A percentile compares a stretch with the other conserved stretches of the same genome.
Evolutionary conservation across 1,140 invertebrate genomes (phyloP).

Genomic region (Drosophila neocordata): DNA sequence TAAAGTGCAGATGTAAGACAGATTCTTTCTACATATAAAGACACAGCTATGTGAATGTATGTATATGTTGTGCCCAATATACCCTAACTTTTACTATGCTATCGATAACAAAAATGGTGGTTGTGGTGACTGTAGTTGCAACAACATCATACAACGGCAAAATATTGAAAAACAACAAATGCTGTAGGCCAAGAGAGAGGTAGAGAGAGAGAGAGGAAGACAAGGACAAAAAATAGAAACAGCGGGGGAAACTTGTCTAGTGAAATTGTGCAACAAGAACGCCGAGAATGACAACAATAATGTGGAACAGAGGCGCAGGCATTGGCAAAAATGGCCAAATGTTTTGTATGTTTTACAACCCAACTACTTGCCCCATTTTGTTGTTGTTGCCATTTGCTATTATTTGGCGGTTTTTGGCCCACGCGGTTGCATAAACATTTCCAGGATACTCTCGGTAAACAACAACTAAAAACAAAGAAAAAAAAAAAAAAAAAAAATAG

Average conservation of each 20-base stretch:
- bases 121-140: slow-evolving; percentile 4
- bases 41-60: too few species aligned
- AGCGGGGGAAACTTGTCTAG: slow-evolving; percentile 16
- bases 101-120: not conserved
- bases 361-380: slow-evolving; percentile 38
- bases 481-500: not conserved
- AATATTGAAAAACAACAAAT: slow-evolving; percentile 47
- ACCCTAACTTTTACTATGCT: not conserved
- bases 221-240: not conserved
- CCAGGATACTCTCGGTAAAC: slow-evolving; percentile 28
- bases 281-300: slow-evolving; percentile 26
- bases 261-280: slow-evolving; percentile 32
- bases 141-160: slow-evolving; percentile 21
- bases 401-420: slow-evolving; percentile 32
- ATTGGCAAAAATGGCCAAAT: slow-evolving; percentile 41
- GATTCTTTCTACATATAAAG: too few species aligned
- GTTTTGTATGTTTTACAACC: slow-evolving; percentile 51
- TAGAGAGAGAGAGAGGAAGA: not conserved
- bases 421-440: slow-evolving; percentile 50
- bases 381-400: slow-evolving; percentile 27
- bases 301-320: slow-evolving; percentile 19
- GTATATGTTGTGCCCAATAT: not conserved
- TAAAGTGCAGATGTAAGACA: too few species aligned
- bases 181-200: too few species aligned
- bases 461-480: not conserved